These are phyloP conservation scores for Synanthedon tipuliformis DNA, from an alignment of 2,888 invertebrate genomes.

Conservation along the genomic window DNA sequence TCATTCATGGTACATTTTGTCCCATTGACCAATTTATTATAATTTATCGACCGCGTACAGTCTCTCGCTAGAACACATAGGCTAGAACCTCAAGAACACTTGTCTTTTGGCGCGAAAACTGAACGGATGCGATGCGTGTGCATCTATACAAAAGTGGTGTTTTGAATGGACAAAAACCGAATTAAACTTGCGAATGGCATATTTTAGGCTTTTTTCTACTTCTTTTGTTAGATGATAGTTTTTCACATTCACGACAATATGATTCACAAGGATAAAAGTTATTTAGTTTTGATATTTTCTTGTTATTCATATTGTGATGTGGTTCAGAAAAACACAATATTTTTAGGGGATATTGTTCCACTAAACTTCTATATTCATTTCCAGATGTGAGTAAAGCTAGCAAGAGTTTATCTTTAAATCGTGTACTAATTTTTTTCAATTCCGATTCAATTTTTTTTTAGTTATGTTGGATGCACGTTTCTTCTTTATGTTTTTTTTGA, in stretches of 20 bases:
- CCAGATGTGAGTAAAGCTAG: constrained; percentile 18
- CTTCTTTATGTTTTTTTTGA: no score
- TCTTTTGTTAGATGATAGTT: not conserved
- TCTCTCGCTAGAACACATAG: no score
- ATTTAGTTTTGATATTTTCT: constrained; percentile 11
- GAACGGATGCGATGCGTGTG: no score
- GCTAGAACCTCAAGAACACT: no score
- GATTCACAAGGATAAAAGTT: constrained; percentile 20
- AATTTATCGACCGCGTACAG: no score
- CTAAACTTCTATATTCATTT: constrained; percentile 8
- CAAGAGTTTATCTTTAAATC: constrained; percentile 15
- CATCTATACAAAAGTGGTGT: no score
- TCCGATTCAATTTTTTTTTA: constrained; percentile 1
- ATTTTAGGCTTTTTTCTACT: not conserved
- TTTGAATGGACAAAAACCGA: not conserved
- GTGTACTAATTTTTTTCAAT: constrained; percentile 10
- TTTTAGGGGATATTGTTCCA: constrained; percentile 6
- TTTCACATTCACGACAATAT: constrained; percentile 23
- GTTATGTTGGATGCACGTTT: no score
- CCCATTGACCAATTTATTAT: no score
- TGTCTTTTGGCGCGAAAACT: no score
- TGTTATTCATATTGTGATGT: constrained; percentile 10
- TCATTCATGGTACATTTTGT: no score
- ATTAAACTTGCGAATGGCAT: not conserved
- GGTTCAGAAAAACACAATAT: constrained; percentile 10